Conservation (phyloP, 92 coral and sea anemone species). For the Plumapathes pennacea region DNA sequence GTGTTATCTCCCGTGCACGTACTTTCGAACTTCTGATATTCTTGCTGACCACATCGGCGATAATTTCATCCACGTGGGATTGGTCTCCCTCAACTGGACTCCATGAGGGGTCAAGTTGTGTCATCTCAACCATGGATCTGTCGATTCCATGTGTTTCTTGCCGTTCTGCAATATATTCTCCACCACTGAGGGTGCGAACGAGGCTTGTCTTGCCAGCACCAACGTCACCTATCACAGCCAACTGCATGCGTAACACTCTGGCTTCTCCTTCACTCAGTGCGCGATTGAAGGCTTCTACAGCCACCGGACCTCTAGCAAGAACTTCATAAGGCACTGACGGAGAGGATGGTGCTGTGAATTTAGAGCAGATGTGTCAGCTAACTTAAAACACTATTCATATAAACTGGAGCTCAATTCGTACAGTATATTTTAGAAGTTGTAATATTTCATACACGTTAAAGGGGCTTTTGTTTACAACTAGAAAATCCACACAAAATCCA, state of each 20-base stretch:
- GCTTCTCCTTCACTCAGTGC: slow-evolving; percentile 62
- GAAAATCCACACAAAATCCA: too few relatives aligned
- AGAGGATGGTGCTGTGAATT: too few relatives aligned
- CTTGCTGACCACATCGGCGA: slow-evolving; percentile 45
- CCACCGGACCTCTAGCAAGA: slow-evolving; percentile 61
- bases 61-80: slow-evolving; percentile 46
- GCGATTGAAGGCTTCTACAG: slow-evolving; percentile 46
- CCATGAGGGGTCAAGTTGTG: slow-evolving; percentile 63
- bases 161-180: slow-evolving; percentile 38
- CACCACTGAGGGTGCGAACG: slow-evolving; percentile 57
- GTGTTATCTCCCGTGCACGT: slow-evolving; percentile 1
- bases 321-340: slow-evolving; percentile 70
- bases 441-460: too few relatives aligned
- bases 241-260: slow-evolving; percentile 47
- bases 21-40: slow-evolving; percentile 17
- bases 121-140: slow-evolving; percentile 60
- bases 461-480: too few relatives aligned
- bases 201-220: slow-evolving; percentile 77
- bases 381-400: too few relatives aligned
- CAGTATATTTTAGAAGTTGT: too few relatives aligned
- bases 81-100: slow-evolving; percentile 26
- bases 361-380: too few relatives aligned
- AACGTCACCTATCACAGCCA: slow-evolving; percentile 63
- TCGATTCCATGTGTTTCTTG: slow-evolving; percentile 61
- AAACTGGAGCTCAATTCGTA: too few relatives aligned